A percentile compares a stretch with the other conserved stretches of the same genome.
These are phyloP conservation scores for Corythaixoides concolor DNA, from an alignment of 2,113 vertebrate species.

Conservation along the genomic window DNA sequence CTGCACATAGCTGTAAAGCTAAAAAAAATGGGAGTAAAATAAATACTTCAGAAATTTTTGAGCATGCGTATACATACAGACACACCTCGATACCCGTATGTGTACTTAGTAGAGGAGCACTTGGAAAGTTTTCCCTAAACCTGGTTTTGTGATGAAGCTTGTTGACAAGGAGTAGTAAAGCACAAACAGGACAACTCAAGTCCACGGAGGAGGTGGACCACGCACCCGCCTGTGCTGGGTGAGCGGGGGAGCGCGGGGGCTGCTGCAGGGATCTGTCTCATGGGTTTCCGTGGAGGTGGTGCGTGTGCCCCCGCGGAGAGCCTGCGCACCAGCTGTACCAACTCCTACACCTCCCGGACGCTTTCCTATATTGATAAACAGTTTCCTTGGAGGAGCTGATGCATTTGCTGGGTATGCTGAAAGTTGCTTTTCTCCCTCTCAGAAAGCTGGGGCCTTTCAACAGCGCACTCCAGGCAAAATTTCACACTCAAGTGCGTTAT, in stretches of 20 bases:
- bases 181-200: accelerated
- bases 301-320: neutral
- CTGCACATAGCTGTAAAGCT: neutral
- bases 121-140: neutral
- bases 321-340: neutral
- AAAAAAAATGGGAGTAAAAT: neutral
- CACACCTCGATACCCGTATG: accelerated
- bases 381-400: neutral
- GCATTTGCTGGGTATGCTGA: neutral
- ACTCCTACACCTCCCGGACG: neutral
- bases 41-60: neutral
- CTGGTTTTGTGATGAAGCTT: neutral
- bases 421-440: neutral
- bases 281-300: neutral
- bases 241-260: neutral
- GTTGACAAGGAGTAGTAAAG: neutral
- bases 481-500: neutral
- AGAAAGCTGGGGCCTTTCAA: neutral
- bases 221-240: accelerated
- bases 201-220: neutral
- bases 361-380: neutral
- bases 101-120: neutral
- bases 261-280: neutral
- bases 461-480: accelerated
- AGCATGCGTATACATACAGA: accelerated